phyloP scores from a whole-genome alignment of 2,888 invertebrate species.

The Nephrocerus scutellatus region DNA sequence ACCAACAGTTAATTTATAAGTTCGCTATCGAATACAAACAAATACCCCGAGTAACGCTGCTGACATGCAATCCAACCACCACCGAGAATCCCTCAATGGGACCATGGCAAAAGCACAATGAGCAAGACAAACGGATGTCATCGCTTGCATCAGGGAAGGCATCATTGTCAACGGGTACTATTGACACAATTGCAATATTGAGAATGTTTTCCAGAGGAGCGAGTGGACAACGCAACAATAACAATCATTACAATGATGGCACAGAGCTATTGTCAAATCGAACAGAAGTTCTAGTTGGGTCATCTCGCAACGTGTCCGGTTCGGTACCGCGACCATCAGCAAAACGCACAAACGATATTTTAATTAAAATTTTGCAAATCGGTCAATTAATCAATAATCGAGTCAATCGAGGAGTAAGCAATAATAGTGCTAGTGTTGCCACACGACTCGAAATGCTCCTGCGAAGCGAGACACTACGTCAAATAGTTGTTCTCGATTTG shows the following conservation, averaged over 20 bases:
- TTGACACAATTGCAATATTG: constrained; percentile 14
- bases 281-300: too few species aligned
- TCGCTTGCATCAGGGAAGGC: not conserved
- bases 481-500: constrained; percentile 42
- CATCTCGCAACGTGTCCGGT: not conserved
- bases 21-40: constrained; percentile 36
- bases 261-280: too few species aligned
- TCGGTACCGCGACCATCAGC: not conserved
- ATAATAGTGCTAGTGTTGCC: constrained; percentile 1
- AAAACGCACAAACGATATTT: constrained; percentile 24
- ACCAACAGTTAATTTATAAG: constrained; percentile 35
- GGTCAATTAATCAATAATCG: constrained; percentile 30
- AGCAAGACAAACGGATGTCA: constrained; percentile 13
- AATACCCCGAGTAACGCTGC: constrained; percentile 40
- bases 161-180: not conserved
- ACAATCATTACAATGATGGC: constrained; percentile 1
- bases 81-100: not conserved
- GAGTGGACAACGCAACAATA: not conserved
- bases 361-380: constrained; percentile 34
- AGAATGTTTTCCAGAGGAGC: constrained; percentile 7
- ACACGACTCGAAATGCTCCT: constrained; percentile 23
- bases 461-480: constrained; percentile 34
- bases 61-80: constrained; percentile 31
- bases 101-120: too few species aligned
- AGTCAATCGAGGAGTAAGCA: constrained; percentile 10